Base-by-base conservation (phyloP, 2,888 invertebrate genomes). In the Ellobium chinense region DNA sequence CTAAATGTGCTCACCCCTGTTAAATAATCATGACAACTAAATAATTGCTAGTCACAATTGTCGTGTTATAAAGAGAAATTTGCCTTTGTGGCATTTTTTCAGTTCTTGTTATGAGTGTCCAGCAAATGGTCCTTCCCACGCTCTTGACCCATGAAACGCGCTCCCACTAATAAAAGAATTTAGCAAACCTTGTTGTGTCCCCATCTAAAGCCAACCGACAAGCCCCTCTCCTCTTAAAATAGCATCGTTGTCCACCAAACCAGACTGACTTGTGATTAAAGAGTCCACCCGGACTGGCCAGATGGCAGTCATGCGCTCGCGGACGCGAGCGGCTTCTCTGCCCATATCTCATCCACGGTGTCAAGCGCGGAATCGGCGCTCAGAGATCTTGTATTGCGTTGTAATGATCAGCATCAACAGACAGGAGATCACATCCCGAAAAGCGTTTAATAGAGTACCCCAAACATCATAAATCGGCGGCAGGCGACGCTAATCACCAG, bases 381-480 rank as follows among this genome's bases (percentile, higher is more conserved):
- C 72, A 31, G 14, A 54, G 63, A 27, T 66, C 68, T 46, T 58
- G 74, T 68, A 24, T 73, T 65, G 73, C 58, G 24, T 24, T 36
- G 66, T 37, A 76, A 76, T 66, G 76, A 76, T 54, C 60, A 36
- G 66, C 31, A 34, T 46, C 54, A 29, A 27, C 36, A 63, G 76
- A 66, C 65, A 9, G 21, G 34, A 46, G 54, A 36, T 66, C 31
- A 29, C n/a, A 58, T 76, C 56, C n/a, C 66, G 76, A 31, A 54
- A 31, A 62, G 54, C 56, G 65, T 76, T 76, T 76, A 54, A 76
- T 76, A 66, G 60, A 74, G 73, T 60, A 65, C 27, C 46, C 37
- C 7, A 63, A 74, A 80, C 68, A 66, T 68, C 74, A 66, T 68
- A 68, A 80, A 74, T 80, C 74, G 80, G 39, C n/a, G 74, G 58